These are phyloP conservation scores for Limenitis arthemis DNA, from an alignment of 2,888 invertebrate species.

Conservation along the genomic window DNA sequence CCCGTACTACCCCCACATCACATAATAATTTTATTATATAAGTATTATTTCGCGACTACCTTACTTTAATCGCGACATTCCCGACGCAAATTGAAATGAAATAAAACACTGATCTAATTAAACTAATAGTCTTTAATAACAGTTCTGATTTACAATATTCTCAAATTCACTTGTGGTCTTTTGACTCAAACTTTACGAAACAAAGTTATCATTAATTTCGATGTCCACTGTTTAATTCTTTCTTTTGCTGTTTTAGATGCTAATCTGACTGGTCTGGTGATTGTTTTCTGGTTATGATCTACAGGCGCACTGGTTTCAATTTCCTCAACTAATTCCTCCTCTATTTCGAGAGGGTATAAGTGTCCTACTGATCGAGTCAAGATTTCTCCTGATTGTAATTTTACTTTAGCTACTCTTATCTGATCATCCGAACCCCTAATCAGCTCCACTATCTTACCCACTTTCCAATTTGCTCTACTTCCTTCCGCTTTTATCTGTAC, in stretches of 20 bases:
- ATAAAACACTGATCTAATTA: too few species aligned
- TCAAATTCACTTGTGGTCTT: too few species aligned
- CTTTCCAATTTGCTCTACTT: constrained; percentile 18
- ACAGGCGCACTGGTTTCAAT: not conserved
- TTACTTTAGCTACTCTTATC: constrained; percentile 17
- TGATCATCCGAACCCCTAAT: constrained; percentile 13
- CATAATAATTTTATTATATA: too few species aligned
- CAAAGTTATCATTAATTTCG: not conserved
- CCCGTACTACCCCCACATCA: too few species aligned
- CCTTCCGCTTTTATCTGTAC: constrained; percentile 19
- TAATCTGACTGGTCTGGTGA: not conserved
- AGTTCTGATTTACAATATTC: too few species aligned
- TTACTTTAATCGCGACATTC: too few species aligned
- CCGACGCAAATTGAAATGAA: too few species aligned
- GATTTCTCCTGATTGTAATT: not conserved
- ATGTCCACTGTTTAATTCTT: constrained; percentile 1
- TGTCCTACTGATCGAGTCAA: constrained; percentile 2
- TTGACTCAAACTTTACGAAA: too few species aligned
- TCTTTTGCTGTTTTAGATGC: not conserved
- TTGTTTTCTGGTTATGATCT: not conserved
- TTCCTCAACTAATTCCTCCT: not conserved
- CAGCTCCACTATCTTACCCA: constrained; percentile 15
- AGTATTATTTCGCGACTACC: too few species aligned
- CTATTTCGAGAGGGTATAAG: not conserved
- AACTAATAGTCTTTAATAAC: too few species aligned